Base-by-base conservation (phyloP, 2,888 invertebrate species). In the Diaperis boleti region DNA sequence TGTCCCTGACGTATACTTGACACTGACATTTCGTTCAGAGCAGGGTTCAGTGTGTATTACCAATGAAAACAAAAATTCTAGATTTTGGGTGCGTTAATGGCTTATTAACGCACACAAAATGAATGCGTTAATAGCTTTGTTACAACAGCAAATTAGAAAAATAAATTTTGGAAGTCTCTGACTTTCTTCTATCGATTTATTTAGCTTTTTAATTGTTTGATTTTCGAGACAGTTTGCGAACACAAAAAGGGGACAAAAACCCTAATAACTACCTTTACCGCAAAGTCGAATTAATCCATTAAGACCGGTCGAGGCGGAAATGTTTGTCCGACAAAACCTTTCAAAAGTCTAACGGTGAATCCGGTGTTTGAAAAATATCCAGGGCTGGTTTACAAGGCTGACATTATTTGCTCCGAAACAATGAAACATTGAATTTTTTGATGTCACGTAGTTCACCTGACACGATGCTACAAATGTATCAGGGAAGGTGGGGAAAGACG, bases 391-490 rank as follows among this genome's bases (percentile, higher is more conserved):
- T 50, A 18, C 11, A 33, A 50, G 33, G 18, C 33, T 13, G 26
- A n/a, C 39, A 15, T 37, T 52, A 39, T 52, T 39, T 39, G 20
- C 22, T 17, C n/a, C 15, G 13, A 42, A 22, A 42, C 42, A 42
- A 42, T 42, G 42, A 42, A 42, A 42, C 42, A 42, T 20, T 42
- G 14, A 42, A 22, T 42, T 42, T 42, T 42, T 42, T 42, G 20
- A 20, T 39, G 42, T 42, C 42, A 42, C 42, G 42, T 10, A 7
- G 39, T 33, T 33, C 33, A 13, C 33, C 13, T 33, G 33, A 11
- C 33, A 33, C 33, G 26, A 26, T 26, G 11, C 13, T 13, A 33
- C 33, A 33, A 33, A 33, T 11, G 33, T 10, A 10, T 33, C n/a
- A 26, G 26, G 33, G 13, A 33, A 33, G 13, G 33, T 33, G 33